Base-by-base conservation (phyloP, 2,797 vertebrate species). In the Mormyrus proboscirostris region DNA sequence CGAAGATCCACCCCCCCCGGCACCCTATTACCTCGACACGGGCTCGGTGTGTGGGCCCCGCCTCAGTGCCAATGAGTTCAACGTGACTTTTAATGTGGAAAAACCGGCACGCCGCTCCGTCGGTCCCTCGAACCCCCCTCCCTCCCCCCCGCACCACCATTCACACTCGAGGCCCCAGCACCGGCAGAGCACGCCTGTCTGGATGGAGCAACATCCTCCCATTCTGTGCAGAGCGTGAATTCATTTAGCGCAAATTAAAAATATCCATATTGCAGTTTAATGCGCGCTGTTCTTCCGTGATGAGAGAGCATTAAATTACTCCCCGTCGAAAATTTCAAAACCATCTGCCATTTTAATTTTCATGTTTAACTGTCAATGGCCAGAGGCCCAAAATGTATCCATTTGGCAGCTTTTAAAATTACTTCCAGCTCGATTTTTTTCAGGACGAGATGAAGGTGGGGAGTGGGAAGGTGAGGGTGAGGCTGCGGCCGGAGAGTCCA, bases 301-400 rank as follows among this genome's bases (percentile, higher is more conserved):
- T 84, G 82, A 47, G 82, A 50, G 44, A 47, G 47, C 82, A 84
- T 84, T 49, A 47, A 84, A 84, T 50, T 84, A 25, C 19, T 22
- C 73, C 38, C 73, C 33, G 7, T 41, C 14, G 16, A 83, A 47
- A 83, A 47, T 47, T 83, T n/a, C 47, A 84, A 69, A 69, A 47
- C 47, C 82, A 84, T 47, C 82, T 84, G 82, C 41, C 38, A 84
- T 50, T 50, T 84, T 25, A 7, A 84, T 84, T 84, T 84, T 69
- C 25, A 22, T 84, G 44, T 49, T 22, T 84, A 47, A 50, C 47
- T 84, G 82, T 49, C 73, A 79, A 19, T 44, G 73, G 73, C 33
- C 38, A 79, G 33, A 44, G 73, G 73, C 38, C 16, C 12, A 38
- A 79, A 79, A 79, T 79, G 73, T 41, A 19, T 79, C 73, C 73